A percentile compares a stretch with the other conserved stretches of the same genome.
Evolutionary conservation across 2,113 vertebrate species (phyloP).

Genomic region (Pipra filicauda): DNA sequence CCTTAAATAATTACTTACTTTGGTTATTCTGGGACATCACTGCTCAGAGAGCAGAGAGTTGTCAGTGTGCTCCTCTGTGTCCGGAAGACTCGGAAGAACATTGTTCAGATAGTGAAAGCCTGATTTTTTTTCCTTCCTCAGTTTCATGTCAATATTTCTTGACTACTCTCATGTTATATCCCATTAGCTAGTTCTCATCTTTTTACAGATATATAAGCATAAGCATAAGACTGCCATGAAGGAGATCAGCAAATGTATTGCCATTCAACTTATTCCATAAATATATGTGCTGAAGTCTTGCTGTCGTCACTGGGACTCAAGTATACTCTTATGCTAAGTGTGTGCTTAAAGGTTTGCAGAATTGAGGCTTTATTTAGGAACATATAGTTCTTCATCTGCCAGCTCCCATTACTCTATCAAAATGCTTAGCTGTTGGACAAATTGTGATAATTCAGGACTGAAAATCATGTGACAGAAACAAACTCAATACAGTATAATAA

Average conservation of each 20-base stretch:
- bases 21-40: background rate
- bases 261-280: background rate
- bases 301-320: background rate
- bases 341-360: background rate
- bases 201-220: background rate
- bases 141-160: background rate
- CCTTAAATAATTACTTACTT: background rate
- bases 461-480: background rate
- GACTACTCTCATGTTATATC: background rate
- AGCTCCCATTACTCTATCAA: background rate
- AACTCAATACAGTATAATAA: background rate
- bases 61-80: background rate
- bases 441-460: background rate
- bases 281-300: background rate
- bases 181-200: background rate
- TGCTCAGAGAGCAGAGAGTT: background rate
- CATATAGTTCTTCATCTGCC: background rate
- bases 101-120: background rate
- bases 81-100: background rate
- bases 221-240: background rate
- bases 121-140: background rate
- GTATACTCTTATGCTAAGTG: background rate
- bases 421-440: background rate
- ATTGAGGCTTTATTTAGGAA: background rate
- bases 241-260: background rate